Percentiles rank a stretch among this genome's conserved stretches.
Conservation (phyloP, 2,797 vertebrate genomes). For the Sebastes jordani region DNA sequence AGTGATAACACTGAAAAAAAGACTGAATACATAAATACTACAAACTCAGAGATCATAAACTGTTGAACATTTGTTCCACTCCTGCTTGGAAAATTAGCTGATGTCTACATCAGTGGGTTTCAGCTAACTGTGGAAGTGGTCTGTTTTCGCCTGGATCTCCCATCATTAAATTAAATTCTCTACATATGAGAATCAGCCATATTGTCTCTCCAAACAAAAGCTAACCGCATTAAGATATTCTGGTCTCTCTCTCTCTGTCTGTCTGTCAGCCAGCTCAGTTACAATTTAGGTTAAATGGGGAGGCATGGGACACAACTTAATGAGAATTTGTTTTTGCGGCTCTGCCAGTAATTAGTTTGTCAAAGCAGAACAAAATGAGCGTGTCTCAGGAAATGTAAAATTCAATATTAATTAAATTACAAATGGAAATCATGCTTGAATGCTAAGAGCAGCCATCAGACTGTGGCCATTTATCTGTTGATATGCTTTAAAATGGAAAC, state of each 20-base stretch:
- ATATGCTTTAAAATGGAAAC: constrained; percentile 35
- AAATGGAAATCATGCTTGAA: constrained; percentile 63
- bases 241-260: neutral
- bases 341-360: constrained; percentile 74
- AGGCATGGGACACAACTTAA: constrained; percentile 63
- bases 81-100: neutral
- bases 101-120: neutral
- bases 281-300: constrained; percentile 56
- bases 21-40: neutral
- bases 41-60: neutral
- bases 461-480: constrained; percentile 18
- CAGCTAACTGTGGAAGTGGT: neutral
- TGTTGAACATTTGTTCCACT: neutral
- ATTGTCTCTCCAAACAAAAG: constrained; percentile 17
- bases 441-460: constrained; percentile 38
- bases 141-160: neutral
- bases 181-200: neutral
- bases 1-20: neutral
- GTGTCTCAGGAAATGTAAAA: constrained; percentile 67
- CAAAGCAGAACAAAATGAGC: constrained; percentile 69
- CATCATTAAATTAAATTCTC: constrained; percentile 19
- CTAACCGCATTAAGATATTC: neutral
- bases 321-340: constrained; percentile 68
- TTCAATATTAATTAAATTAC: constrained; percentile 77
- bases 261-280: constrained; percentile 33